Base-by-base conservation (phyloP, 2,888 invertebrate species). In the Pterobdella sp. region DNA sequence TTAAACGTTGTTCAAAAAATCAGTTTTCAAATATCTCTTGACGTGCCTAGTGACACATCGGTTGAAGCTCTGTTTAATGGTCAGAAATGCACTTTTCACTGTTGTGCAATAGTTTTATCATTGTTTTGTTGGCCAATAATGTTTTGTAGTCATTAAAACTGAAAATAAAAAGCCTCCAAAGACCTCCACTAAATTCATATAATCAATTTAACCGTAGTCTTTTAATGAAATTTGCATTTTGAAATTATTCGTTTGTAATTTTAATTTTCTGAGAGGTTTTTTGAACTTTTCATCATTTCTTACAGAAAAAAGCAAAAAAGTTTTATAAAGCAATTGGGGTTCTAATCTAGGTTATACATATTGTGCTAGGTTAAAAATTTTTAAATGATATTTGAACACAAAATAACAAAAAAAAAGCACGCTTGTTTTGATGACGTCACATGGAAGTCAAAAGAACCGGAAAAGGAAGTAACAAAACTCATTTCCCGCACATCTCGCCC, bases 401-500 rank as follows among this genome's bases (percentile, higher is more conserved):
- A 56, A 18, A 56, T 22, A 56, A 14, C 4, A 14, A 56, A 56
- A n/a, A 7, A 56, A n/a, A 22, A 56, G 49, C 49, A 42, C 7
- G 49, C 22, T 22, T 7, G 10, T 4, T 56, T 56, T 56, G n/a
- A 56, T n/a, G n/a, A 56, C 60, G 60, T n/a, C 60, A 56, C 7
- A 56, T 26, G 60, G 60, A 56, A 56, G 60, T 56, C 14, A 56
- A 14, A 22, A 3, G 7, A n/a, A n/a, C 10, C 60, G n/a, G 60
- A 56, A 56, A 56, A 7, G 60, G 60, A 56, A 56, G 60, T 56
- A 56, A 67, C 36, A 67, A 67, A 67, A 35, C 67, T 67, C 37
- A 35, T 67, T 42, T 67, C 37, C 67, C 67, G 42, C 29, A 67
- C 37, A 37, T 67, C 67, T 34, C 67, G 34, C 42, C 67, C 67